A percentile compares a stretch with the other conserved stretches of the same genome.
Conservation (phyloP, 2,113 vertebrate species). For the Neogobius melanostomus region DNA sequence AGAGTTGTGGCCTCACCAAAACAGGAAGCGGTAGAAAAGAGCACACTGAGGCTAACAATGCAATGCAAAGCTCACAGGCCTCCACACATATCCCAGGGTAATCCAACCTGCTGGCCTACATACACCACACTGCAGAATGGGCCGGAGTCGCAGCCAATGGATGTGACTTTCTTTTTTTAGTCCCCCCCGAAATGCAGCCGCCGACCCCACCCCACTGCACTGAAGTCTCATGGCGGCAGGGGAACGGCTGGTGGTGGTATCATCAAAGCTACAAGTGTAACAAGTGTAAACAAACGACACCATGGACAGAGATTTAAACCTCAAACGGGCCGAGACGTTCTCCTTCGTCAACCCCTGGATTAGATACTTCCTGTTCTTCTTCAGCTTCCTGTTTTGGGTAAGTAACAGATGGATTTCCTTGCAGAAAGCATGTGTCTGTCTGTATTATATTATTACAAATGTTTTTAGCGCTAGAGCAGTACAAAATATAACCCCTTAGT, state of each 20-base stretch:
- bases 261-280: constrained; percentile 14
- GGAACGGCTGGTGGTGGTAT: constrained; percentile 26
- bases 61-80: constrained; percentile 22
- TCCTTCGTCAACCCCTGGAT: constrained; percentile 78
- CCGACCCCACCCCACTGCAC: constrained; percentile 21
- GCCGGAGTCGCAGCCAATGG: constrained; percentile 31
- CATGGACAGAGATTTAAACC: constrained; percentile 69
- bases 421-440: background rate
- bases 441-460: background rate
- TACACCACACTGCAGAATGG: constrained; percentile 37
- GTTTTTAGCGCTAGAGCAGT: background rate
- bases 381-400: constrained; percentile 81
- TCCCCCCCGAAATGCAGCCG: background rate
- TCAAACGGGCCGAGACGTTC: constrained; percentile 71
- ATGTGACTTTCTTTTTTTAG: constrained; percentile 49
- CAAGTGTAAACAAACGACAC: constrained; percentile 12
- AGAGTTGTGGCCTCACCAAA: background rate
- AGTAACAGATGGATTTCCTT: constrained; percentile 44
- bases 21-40: background rate
- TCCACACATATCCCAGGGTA: constrained; percentile 63
- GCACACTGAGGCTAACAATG: constrained; percentile 31
- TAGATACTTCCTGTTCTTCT: constrained; percentile 78
- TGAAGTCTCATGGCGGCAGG: constrained; percentile 30
- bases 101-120: constrained; percentile 49
- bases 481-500: background rate